These are phyloP conservation scores for Polyommatus iphigenia DNA, from an alignment of 2,888 invertebrate species.

Conservation along the genomic window DNA sequence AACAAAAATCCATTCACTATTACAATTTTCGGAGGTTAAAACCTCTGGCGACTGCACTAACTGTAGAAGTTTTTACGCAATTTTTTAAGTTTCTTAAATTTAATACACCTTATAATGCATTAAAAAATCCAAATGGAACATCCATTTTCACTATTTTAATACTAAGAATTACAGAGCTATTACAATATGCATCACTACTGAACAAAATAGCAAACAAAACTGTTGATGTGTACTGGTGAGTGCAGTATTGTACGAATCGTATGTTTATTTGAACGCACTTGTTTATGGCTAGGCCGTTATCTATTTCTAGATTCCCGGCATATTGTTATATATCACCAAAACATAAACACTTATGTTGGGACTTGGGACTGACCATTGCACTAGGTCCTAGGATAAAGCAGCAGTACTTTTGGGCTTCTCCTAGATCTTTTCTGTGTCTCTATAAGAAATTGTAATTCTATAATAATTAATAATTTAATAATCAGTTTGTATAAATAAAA, in stretches of 20 bases:
- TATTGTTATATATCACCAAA: conserved; percentile 57
- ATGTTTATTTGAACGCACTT: conserved; percentile 39
- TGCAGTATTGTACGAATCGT: conserved; percentile 31
- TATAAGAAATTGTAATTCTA: background rate
- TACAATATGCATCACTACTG: background rate
- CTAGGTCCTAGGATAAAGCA: background rate
- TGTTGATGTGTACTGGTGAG: conserved; percentile 18
- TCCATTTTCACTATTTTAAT: background rate
- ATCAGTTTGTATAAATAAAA: no score
- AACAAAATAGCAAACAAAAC: conserved; percentile 9
- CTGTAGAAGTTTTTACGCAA: no score
- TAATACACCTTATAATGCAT: background rate
- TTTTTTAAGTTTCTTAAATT: background rate
- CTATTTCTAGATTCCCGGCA: conserved; percentile 42
- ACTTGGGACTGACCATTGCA: conserved; percentile 48
- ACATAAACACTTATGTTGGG: conserved; percentile 56
- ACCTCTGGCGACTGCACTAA: no score
- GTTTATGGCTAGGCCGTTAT: conserved; percentile 39
- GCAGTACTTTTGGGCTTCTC: background rate
- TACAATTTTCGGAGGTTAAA: no score
- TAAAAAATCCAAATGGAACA: background rate
- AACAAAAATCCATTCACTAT: no score
- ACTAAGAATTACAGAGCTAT: background rate
- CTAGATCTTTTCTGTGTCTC: background rate
- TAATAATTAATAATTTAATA: background rate